Evolutionary conservation across 2,797 vertebrate species (phyloP).

Genomic region (Coregonus sp.): DNA sequence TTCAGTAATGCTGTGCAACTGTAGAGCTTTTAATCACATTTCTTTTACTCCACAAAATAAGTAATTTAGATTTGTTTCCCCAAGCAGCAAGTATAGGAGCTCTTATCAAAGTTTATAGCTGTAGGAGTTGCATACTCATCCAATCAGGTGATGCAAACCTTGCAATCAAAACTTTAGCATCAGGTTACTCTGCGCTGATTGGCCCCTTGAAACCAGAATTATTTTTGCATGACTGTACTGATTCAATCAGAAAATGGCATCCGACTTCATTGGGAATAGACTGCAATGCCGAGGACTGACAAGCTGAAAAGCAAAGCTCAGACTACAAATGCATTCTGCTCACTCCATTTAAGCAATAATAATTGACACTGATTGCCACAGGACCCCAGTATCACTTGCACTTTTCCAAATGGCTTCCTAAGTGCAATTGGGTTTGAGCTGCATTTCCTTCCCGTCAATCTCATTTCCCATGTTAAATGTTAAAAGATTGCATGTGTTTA

Average conservation of each 20-base stretch:
- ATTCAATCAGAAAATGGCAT: not conserved
- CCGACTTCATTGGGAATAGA: not conserved
- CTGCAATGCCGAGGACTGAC: not conserved
- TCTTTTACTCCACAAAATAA: not conserved
- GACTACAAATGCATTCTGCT: not conserved
- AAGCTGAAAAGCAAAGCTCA: not conserved
- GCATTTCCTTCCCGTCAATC: not conserved
- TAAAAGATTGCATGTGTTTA: slow-evolving; percentile 15
- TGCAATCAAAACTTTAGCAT: not conserved
- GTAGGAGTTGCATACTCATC: not conserved
- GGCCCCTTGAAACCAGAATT: not conserved
- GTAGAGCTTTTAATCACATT: not conserved
- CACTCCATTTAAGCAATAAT: slow-evolving; percentile 37
- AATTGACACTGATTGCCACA: slow-evolving; percentile 3
- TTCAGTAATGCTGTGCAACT: not conserved
- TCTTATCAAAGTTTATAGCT: not conserved
- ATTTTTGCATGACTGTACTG: not conserved
- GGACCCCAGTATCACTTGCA: slow-evolving; percentile 20
- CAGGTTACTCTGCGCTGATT: not conserved
- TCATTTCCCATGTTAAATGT: slow-evolving; percentile 19
- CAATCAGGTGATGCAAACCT: not conserved
- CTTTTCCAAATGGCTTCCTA: slow-evolving; percentile 22
- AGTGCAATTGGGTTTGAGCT: slow-evolving; percentile 25
- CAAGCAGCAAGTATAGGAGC: too few relatives aligned
- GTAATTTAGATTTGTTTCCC: not conserved